phyloP scores from a whole-genome alignment of 2,797 vertebrate genomes.

The Euthynnus affinis region DNA sequence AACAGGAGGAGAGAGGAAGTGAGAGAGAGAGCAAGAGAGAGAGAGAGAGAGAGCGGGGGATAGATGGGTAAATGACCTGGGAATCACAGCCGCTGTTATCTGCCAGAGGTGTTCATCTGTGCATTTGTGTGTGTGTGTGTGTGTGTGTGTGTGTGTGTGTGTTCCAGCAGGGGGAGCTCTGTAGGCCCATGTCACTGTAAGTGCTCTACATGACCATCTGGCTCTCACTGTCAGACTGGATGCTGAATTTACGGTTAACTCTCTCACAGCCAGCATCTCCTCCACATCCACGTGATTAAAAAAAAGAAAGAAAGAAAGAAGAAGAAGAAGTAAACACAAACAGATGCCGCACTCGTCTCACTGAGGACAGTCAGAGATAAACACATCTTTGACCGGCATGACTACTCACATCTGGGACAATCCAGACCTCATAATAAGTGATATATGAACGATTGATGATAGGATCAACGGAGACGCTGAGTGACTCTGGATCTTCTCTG shows the following conservation, averaged over 20 bases:
- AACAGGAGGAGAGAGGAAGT: constrained; percentile 52
- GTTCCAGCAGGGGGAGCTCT: constrained; percentile 83
- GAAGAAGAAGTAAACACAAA: background rate
- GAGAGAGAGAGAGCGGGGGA: constrained; percentile 6
- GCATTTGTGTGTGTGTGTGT: constrained; percentile 11
- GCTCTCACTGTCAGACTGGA: constrained; percentile 79
- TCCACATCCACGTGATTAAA: background rate
- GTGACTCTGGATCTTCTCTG: constrained; percentile 41
- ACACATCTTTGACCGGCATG: background rate
- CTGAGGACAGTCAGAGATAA: background rate
- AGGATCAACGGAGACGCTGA: constrained; percentile 27
- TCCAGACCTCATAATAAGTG: constrained; percentile 5
- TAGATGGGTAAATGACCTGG: constrained; percentile 55
- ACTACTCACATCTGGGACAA: background rate
- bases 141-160: constrained; percentile 33
- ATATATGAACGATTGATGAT: constrained; percentile 43
- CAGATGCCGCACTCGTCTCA: background rate
- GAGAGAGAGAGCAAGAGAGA: background rate
- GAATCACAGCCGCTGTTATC: constrained; percentile 64
- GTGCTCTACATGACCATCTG: constrained; percentile 86
- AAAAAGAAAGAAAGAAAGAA: too few relatives aligned
- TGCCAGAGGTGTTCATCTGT: constrained; percentile 50
- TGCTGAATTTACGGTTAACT: constrained; percentile 80
- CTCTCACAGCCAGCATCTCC: constrained; percentile 55
- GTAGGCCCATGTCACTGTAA: constrained; percentile 73